phyloP scores from a whole-genome alignment of 1,140 invertebrate species.

The Zophobas morio region DNA sequence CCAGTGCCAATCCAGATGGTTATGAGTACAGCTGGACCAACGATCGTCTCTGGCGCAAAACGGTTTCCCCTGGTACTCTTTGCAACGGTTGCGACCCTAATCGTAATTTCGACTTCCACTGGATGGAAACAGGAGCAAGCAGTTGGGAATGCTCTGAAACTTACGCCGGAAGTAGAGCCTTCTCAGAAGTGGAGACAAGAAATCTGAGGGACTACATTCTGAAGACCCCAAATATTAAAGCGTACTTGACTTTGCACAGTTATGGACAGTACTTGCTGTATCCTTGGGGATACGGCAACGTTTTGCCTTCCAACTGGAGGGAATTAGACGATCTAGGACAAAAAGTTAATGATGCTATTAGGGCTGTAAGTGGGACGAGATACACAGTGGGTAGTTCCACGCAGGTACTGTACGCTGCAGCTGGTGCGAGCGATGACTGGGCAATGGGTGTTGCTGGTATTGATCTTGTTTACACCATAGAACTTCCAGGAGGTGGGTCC shows the following conservation, averaged over 20 bases:
- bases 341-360: slow-evolving; percentile 67
- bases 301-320: slow-evolving; percentile 64
- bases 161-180: slow-evolving; percentile 79
- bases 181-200: slow-evolving; percentile 83
- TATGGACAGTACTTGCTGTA: slow-evolving; percentile 79
- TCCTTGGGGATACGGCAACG: slow-evolving; percentile 81
- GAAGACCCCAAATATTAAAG: slow-evolving; percentile 68
- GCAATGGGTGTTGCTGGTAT: slow-evolving; percentile 68
- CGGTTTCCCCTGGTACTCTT: slow-evolving; percentile 66
- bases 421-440: slow-evolving; percentile 81
- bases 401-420: slow-evolving; percentile 73
- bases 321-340: slow-evolving; percentile 67
- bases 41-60: slow-evolving; percentile 79
- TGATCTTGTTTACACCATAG: slow-evolving; percentile 82
- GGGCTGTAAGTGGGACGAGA: slow-evolving; percentile 67
- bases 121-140: slow-evolving; percentile 77
- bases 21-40: slow-evolving; percentile 74
- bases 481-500: slow-evolving; percentile 79
- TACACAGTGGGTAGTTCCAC: slow-evolving; percentile 77
- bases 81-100: slow-evolving; percentile 78
- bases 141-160: slow-evolving; percentile 75
- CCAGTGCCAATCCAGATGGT: slow-evolving; percentile 81
- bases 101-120: slow-evolving; percentile 80
- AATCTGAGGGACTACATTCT: slow-evolving; percentile 72
- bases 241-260: slow-evolving; percentile 82